A percentile compares a stretch with the other conserved stretches of the same genome.
phyloP scores from a whole-genome alignment of 2,888 invertebrate genomes.

The Priapulus caudatus region DNA sequence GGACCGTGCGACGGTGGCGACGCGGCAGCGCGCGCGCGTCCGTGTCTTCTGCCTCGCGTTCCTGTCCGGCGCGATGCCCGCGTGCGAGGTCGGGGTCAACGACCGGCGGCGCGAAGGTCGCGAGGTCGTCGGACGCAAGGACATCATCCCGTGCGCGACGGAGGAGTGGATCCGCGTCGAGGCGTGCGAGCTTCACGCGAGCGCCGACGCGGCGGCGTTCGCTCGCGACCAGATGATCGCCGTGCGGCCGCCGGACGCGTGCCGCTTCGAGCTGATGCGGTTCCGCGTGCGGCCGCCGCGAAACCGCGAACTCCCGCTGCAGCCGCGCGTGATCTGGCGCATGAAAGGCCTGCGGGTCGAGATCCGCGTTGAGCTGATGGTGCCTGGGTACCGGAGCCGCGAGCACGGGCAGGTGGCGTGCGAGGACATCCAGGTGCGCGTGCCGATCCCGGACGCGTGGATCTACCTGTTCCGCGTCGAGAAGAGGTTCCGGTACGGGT shows the following conservation, averaged over 20 bases:
- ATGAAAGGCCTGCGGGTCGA: constrained; percentile 56
- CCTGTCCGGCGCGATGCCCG: constrained; percentile 70
- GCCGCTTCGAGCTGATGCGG: constrained; percentile 89
- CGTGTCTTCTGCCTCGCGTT: constrained; percentile 91
- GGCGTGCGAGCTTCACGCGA: constrained; percentile 81
- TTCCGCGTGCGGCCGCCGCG: constrained; percentile 88
- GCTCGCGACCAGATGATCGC: constrained; percentile 45
- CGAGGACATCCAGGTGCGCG: constrained; percentile 79
- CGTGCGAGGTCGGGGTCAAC: constrained; percentile 91
- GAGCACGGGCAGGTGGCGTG: constrained; percentile 83
- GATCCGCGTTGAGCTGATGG: constrained; percentile 82
- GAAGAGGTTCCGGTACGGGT: constrained; percentile 91
- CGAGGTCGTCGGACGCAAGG: constrained; percentile 96
- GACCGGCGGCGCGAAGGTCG: constrained; percentile 95
- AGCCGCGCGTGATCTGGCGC: constrained; percentile 41
- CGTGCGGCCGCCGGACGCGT: constrained; percentile 92
- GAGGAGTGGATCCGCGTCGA: constrained; percentile 99
- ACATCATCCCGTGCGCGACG: constrained; percentile 87
- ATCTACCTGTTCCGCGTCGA: constrained; percentile 97
- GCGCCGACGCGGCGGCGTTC: constrained; percentile 82
- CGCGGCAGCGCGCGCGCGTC: constrained; percentile 82
- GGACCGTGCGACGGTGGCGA: constrained; percentile 58
- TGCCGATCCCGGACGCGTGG: constrained; percentile 99
- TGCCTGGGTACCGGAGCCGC: constrained; percentile 90
- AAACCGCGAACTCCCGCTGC: constrained; percentile 90